Evolutionary conservation across 2,888 invertebrate species (phyloP), one percentile per base, ranked within the genome.

Genomic region (Archips xylosteana): DNA sequence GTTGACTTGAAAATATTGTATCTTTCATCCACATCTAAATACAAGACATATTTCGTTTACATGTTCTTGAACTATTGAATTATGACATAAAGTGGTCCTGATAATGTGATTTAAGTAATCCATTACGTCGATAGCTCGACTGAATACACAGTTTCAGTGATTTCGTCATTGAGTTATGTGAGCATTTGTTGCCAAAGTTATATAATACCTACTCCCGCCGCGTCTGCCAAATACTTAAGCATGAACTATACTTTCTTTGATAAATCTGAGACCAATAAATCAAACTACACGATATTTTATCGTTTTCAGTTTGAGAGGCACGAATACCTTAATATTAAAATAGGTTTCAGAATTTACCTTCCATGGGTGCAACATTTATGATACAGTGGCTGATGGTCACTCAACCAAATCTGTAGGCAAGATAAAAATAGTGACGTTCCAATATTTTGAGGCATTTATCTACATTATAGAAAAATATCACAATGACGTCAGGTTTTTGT

Each of bases 131-230:
- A 23, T 15, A 15, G 8, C 54, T 49, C 32, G 1, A 9, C 54
- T 32, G 32, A n/a, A 15, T 39, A 34, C 9, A 42, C 61, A 3
- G 5, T 42, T 54, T 15, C 12, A 45, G 23, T 54, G 54, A 36
- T 72, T 67, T 61, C 13, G 5, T 54, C 42, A 42, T 32, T 72
- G 60, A 51, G 51, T 64, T 47, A 59, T 65, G 49, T 49, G 32
- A 61, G 36, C 61, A 45, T 54, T 67, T 36, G 54, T 54, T 47
- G 45, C 54, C 54, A 47, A 36, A 54, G 61, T 72, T 72, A 72
- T 72, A 57, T 72, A 72, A 71, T 66, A 54, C n/a, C 9, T 9
- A 23, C 45, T 6, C 42, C 12, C 23, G 23, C 36, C 42, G 42
- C 23, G 51, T 12, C 63, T 34, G 34, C 51, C 45, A 34, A 51